These are phyloP conservation scores for Chymomyza costata DNA, from an alignment of 1,140 invertebrate species.

Conservation along the genomic window DNA sequence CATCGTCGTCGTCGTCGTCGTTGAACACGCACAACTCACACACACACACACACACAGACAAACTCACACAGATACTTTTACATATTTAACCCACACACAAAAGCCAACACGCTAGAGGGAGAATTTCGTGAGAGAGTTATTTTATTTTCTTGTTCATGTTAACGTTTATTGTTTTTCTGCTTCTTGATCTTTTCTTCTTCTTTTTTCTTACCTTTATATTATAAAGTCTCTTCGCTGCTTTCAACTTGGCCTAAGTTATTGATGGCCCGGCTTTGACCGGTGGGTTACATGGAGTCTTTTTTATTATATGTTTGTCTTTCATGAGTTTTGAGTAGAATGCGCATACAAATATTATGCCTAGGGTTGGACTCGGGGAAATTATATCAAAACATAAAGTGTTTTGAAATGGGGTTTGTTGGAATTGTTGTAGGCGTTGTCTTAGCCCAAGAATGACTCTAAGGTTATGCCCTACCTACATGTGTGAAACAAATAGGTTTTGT, in stretches of 20 bases:
- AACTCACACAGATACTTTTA: slow-evolving; percentile 18
- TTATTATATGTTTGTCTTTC: slow-evolving; percentile 26
- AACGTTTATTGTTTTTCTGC: slow-evolving; percentile 73
- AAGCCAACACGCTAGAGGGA: slow-evolving; percentile 24
- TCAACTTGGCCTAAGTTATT: slow-evolving; percentile 48
- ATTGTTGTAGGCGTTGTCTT: too few species aligned
- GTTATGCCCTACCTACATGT: too few species aligned
- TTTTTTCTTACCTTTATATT: slow-evolving; percentile 37
- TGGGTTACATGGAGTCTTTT: slow-evolving; percentile 52
- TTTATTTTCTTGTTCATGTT: slow-evolving; percentile 72
- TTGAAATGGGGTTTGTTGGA: slow-evolving; percentile 53
- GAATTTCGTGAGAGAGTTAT: slow-evolving; percentile 69
- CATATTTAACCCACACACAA: slow-evolving; percentile 58
- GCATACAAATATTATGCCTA: slow-evolving; percentile 6
- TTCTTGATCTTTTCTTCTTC: slow-evolving; percentile 64
- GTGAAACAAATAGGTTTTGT: too few species aligned
- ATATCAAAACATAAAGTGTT: slow-evolving; percentile 71
- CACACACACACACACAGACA: background rate
- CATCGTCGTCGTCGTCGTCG: slow-evolving; percentile 15
- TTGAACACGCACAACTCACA: slow-evolving; percentile 14
- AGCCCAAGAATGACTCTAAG: too few species aligned
- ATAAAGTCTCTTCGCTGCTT: slow-evolving; percentile 28
- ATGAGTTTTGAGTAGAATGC: slow-evolving; percentile 7
- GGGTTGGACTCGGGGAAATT: slow-evolving; percentile 27
- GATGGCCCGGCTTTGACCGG: slow-evolving; percentile 62